Conservation (phyloP, 2,888 invertebrate species). For the Andrena chrysosceles region DNA sequence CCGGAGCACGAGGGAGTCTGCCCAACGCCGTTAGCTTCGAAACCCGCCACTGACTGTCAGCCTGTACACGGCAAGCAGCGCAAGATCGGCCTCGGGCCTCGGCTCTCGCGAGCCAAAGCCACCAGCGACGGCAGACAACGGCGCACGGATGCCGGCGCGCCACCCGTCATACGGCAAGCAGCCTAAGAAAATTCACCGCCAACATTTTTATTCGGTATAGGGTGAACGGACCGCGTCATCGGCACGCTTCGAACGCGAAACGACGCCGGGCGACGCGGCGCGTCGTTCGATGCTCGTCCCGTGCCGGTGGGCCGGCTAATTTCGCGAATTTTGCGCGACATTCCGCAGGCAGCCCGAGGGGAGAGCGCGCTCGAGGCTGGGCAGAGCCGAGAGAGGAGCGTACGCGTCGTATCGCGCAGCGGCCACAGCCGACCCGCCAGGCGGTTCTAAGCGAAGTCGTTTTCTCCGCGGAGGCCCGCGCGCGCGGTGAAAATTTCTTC, state of each 20-base stretch:
- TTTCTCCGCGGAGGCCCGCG: conserved; percentile 58
- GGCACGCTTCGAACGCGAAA: conserved; percentile 65
- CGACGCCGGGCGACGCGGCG: conserved; percentile 44
- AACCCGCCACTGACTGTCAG: conserved; percentile 77
- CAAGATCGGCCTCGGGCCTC: conserved; percentile 63
- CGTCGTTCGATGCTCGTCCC: conserved; percentile 50
- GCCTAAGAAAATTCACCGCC: conserved; percentile 82
- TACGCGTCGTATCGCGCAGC: conserved; percentile 50
- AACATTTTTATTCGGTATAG: conserved; percentile 78
- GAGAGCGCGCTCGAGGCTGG: conserved; percentile 65
- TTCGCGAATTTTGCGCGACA: conserved; percentile 70
- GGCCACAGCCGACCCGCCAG: conserved; percentile 52
- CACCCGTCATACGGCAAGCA: conserved; percentile 75
- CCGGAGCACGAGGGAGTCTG: conserved; percentile 67
- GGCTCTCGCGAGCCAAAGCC: conserved; percentile 54
- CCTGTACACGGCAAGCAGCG: conserved; percentile 63
- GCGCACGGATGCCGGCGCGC: conserved; percentile 70
- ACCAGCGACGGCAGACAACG: conserved; percentile 66
- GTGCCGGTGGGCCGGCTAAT: conserved; percentile 43
- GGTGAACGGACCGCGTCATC: conserved; percentile 66
- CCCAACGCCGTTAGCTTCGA: conserved; percentile 73
- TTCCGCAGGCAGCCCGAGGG: conserved; percentile 65
- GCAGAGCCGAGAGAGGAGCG: conserved; percentile 43
- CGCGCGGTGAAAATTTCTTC: conserved; percentile 59
- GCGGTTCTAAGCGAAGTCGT: conserved; percentile 60